Base-by-base conservation (phyloP, 2,888 invertebrate genomes). In the Sarcophaga variegata region DNA sequence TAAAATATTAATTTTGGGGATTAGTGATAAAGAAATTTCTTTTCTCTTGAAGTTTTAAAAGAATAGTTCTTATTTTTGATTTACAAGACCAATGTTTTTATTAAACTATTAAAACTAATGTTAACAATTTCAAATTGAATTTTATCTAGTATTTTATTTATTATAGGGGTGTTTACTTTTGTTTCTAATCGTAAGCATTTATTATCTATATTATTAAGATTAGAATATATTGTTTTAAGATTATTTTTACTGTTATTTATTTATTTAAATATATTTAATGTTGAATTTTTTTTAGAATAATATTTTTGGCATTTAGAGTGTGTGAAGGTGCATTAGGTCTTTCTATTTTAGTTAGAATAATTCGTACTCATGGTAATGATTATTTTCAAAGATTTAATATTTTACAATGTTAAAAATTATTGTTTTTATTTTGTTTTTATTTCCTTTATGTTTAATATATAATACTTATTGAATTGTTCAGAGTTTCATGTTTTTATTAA, bases 1-100 rank as follows among this genome's bases (percentile, higher is more conserved):
- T 88, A 93, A 95, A 95, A 95, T 95, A 94, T 95, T 95, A 95
- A 95, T 95, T 95, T 95, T 95, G 95, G 95, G 94, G 94, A 95
- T 95, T 95, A 95, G 95, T 91, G 94, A 95, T 94, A 94, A 94
- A 94, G 93, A 93, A 11, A 81, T 90, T 86, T 93, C 93, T 94
- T 94, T 94, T 94, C 94, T 94, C 94, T 94, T 95, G 94, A 95
- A 94, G 94, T 94, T 95, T 95, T 94, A 94, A 95, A 95, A 95
- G 93, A 93, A 91, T 81, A 85, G 77, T 89, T 93, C 93, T 94
- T 95, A 95, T 93, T 94, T 94, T 95, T 95, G 95, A 90, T 95
- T 95, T 95, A 96, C 95, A 95, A 95, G 94, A 95, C 94, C 95
- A 95, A 94, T 94, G 94, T 95, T 95, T 95, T 95, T 89, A 90